phyloP scores from a whole-genome alignment of 64 coral and sea anemone species.

The Actinia tenebrosa region DNA sequence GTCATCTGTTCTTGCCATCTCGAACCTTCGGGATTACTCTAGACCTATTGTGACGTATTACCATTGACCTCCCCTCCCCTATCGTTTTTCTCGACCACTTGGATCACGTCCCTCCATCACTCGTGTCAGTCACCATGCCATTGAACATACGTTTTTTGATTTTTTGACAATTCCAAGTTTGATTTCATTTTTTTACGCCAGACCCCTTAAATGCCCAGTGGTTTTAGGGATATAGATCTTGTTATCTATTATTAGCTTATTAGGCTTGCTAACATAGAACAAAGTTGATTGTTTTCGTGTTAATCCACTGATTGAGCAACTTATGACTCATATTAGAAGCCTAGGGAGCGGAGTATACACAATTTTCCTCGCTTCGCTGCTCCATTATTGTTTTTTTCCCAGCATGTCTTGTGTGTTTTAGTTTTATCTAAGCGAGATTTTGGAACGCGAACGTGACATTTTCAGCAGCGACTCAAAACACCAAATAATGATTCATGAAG shows the following conservation, averaged over 20 bases:
- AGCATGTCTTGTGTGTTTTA: not conserved
- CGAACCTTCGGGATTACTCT: not conserved
- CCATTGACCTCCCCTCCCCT: not conserved
- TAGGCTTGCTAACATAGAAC: not conserved
- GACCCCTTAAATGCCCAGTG: not conserved
- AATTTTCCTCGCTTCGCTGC: not conserved
- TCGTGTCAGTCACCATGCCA: not conserved
- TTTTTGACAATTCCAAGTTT: not conserved
- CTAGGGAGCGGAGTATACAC: no score
- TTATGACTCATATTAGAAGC: not conserved
- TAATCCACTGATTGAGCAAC: not conserved
- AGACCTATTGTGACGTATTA: not conserved
- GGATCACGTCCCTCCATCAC: not conserved
- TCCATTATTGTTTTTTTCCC: not conserved
- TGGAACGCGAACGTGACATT: not conserved
- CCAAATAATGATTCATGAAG: not conserved
- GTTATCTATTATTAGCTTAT: no score
- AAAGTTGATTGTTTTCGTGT: not conserved
- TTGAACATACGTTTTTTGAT: not conserved
- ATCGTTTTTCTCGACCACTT: not conserved
- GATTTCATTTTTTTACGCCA: not conserved
- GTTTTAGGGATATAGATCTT: not conserved
- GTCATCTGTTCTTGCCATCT: not conserved
- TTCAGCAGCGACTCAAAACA: not conserved
- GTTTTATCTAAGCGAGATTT: not conserved